Base-by-base conservation (phyloP, 2,113 vertebrate species). In the Calypte anna region DNA sequence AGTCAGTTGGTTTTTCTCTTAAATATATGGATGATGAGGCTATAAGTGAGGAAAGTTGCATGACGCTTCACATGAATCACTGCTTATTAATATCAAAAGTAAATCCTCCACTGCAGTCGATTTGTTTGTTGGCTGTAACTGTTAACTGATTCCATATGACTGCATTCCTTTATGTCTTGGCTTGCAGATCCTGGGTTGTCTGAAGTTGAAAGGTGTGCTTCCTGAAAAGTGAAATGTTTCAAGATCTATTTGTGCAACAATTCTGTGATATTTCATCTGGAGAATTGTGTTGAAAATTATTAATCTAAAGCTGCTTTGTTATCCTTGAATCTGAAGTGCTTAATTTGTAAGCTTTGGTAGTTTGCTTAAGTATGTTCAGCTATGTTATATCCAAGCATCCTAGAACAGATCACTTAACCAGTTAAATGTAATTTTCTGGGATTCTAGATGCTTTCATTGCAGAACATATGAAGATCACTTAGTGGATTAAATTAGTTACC, bases 81-180 rank as follows among this genome's bases (percentile, higher is more conserved):
- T 59, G 73, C 86, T 70, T 81, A 15, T 63, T 86, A 51, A 59
- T 86, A 81, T 54, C 50, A 55, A 59, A 82, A 54, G 61, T 70
- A 20, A 12, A 64, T 88, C 87, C 81, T 85, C 36, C 30, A 17
- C 77, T 72, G 66, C 61, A 78, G 61, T 33, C 9, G 1, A 1
- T 91, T 72, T 63, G 48, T 83, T 84, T 92, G 73, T 79, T 73
- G 82, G 33, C 88, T 78, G 61, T 73, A 93, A 75, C 82, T 77
- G 54, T 83, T 93, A 89, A 61, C 67, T 14, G 73, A 67, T 94
- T 76, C 82, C 55, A 28, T 82, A 68, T 31, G 90, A 31, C 53
- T 61, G 31, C 68, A 36, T 91, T 94, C 48, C 44, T 82, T 68
- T 69, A 83, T 66, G 51, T 64, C 48, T 55, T 73, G 91, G 51